A percentile compares a stretch with the other conserved stretches of the same genome.
These are phyloP conservation scores for Riptortus pedestris DNA, from an alignment of 1,140 invertebrate species.

Conservation along the genomic window DNA sequence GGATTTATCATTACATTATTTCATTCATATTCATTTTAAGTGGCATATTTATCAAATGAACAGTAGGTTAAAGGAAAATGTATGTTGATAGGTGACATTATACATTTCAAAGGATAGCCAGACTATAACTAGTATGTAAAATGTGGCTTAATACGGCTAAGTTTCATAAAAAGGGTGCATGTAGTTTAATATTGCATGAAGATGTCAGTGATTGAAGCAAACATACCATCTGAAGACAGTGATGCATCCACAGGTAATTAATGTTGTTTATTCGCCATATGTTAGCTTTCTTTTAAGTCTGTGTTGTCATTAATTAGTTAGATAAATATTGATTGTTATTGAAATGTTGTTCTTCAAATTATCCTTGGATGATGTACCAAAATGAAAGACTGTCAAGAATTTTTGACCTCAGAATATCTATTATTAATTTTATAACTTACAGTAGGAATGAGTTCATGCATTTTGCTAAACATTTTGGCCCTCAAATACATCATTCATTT, in stretches of 20 bases:
- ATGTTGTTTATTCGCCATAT: too few relatives aligned
- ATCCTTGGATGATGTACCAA: too few relatives aligned
- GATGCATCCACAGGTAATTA: conserved; percentile 20
- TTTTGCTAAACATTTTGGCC: too few relatives aligned
- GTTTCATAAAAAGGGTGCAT: conserved; percentile 17
- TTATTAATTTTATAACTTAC: too few relatives aligned
- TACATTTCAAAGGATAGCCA: neutral
- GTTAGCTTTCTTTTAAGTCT: too few relatives aligned
- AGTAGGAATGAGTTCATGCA: too few relatives aligned
- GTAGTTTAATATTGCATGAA: conserved; percentile 10
- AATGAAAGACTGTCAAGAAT: too few relatives aligned
- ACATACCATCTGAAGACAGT: conserved; percentile 9
- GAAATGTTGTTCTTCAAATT: too few relatives aligned
- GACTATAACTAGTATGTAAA: conserved; percentile 23
- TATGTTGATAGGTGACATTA: neutral
- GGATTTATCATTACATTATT: neutral
- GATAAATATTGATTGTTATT: too few relatives aligned
- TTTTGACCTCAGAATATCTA: too few relatives aligned
- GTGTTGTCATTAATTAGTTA: too few relatives aligned
- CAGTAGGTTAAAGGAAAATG: conserved; percentile 1
- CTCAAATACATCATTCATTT: too few relatives aligned
- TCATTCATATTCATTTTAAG: neutral
- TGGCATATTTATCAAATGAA: neutral
- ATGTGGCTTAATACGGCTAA: conserved; percentile 18
- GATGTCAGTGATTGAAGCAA: conserved; percentile 22